Base-by-base conservation (phyloP, 1,140 invertebrate genomes). In the Euwallacea similis region DNA sequence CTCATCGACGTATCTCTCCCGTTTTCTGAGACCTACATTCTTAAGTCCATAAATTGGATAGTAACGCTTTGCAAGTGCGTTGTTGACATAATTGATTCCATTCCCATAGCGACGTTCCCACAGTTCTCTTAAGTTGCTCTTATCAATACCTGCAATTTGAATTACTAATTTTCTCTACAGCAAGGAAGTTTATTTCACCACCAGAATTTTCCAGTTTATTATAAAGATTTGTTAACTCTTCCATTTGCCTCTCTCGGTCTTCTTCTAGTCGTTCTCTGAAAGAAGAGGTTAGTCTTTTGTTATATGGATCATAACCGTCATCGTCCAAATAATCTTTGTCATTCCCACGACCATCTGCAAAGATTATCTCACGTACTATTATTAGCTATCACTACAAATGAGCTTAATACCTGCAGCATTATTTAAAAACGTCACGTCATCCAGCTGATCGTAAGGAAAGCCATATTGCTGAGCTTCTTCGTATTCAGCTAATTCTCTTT, bases 151-250 rank as follows among this genome's bases (percentile, higher is more conserved):
- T 67, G n/a, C 50, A 53, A 58, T 13, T 42, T 56, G 41, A 60
- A 61, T 43, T 62, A 65, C 6, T 7, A 65, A 47, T 67, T 46
- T 46, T 46, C 11, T 71, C 59, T 44, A 58, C n/a, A 8, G 6
- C 21, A 42, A 55, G 1, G 21, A 33, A 33, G 21, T 55, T 41
- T 15, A 6, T 13, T 43, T 4, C 8, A 33, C 43, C 80, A 7
- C 82, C 80, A 69, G 81, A 81, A 9, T 61, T 75, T 69, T 83
- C 85, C 71, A 85, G 82, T 73, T 84, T 85, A 33, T 85, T 84
- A 65, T 86, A 78, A 69, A 88, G 86, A 56, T 86, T 79, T 13
- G 85, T 83, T 43, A 88, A 77, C 76, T 81, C 79, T 43, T 88
- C 87, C 44, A 84, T 79, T 77, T 87, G 85, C 73, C 84, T 82